phyloP scores from a whole-genome alignment of 2,113 vertebrate species.

The Monarcha castaneiventris region DNA sequence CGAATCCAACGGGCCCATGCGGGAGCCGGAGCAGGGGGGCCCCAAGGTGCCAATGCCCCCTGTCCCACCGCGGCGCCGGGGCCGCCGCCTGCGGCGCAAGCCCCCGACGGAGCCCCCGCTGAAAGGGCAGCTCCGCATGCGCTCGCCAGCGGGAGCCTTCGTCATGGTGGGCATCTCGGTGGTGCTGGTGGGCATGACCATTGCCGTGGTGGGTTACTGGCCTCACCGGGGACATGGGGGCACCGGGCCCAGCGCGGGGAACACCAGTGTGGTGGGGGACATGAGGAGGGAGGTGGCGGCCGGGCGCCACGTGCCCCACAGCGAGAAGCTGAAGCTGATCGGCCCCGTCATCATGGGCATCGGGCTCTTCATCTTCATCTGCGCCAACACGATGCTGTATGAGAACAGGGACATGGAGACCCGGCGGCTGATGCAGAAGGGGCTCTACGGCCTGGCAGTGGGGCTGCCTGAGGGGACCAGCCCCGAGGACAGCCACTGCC shows the following conservation, averaged over 20 bases:
- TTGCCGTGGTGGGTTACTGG: constrained; percentile 94
- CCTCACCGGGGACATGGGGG: constrained; percentile 72
- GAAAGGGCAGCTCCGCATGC: constrained; percentile 87
- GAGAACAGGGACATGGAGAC: constrained; percentile 96
- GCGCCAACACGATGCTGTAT: constrained; percentile 95
- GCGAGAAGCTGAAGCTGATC: constrained; percentile 88
- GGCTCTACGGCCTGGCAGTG: constrained; percentile 75
- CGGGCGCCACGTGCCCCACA: constrained; percentile 69
- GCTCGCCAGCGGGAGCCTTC: constrained; percentile 88
- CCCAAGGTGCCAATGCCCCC: neutral
- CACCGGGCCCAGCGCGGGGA: neutral
- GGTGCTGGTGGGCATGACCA: constrained; percentile 86
- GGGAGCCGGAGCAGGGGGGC: neutral
- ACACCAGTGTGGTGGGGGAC: constrained; percentile 31
- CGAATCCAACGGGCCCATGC: neutral
- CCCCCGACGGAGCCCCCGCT: constrained; percentile 35
- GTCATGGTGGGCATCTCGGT: constrained; percentile 86
- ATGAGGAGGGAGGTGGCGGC: constrained; percentile 70
- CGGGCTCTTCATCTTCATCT: constrained; percentile 96
- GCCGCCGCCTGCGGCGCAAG: constrained; percentile 31
- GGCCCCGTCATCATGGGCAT: constrained; percentile 96
- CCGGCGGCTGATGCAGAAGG: constrained; percentile 84
- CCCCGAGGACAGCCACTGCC: constrained; percentile 71
- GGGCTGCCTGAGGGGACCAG: constrained; percentile 64
- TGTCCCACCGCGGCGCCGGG: constrained; percentile 9